Evolutionary conservation across 2,888 invertebrate genomes (phyloP).

Genomic region (Acanthosepion lycidas): DNA sequence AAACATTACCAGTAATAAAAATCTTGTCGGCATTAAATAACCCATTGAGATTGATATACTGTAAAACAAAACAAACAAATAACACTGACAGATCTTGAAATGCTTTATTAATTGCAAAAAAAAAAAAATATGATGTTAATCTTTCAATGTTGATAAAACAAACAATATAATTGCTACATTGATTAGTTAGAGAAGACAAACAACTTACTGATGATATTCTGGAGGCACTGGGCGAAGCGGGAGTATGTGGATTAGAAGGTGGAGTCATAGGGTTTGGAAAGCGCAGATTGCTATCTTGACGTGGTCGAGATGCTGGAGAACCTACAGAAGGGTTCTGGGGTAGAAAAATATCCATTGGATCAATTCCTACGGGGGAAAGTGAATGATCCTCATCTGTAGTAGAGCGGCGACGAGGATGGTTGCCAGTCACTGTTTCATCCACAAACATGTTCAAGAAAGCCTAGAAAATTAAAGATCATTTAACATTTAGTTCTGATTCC

Average conservation of each 20-base stretch:
- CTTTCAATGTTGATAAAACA: no score
- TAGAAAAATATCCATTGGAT: constrained; percentile 79
- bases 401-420: constrained; percentile 83
- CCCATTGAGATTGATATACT: no score
- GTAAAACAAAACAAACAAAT: no score
- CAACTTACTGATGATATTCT: constrained; percentile 58
- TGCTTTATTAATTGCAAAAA: no score
- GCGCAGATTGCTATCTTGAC: constrained; percentile 78
- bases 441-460: constrained; percentile 94
- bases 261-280: constrained; percentile 92
- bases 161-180: no score
- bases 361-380: constrained; percentile 90
- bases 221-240: constrained; percentile 82
- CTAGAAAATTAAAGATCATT: constrained; percentile 73
- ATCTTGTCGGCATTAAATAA: no score
- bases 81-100: no score
- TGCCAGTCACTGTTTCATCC: constrained; percentile 85
- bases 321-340: constrained; percentile 61
- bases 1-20: no score
- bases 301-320: constrained; percentile 73
- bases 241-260: constrained; percentile 89
- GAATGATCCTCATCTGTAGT: constrained; percentile 97
- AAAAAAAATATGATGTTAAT: no score
- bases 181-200: no score
- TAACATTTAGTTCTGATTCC: background rate